Evolutionary conservation across 2,113 vertebrate species (phyloP).

Genomic region (Tapirus terrestris): DNA sequence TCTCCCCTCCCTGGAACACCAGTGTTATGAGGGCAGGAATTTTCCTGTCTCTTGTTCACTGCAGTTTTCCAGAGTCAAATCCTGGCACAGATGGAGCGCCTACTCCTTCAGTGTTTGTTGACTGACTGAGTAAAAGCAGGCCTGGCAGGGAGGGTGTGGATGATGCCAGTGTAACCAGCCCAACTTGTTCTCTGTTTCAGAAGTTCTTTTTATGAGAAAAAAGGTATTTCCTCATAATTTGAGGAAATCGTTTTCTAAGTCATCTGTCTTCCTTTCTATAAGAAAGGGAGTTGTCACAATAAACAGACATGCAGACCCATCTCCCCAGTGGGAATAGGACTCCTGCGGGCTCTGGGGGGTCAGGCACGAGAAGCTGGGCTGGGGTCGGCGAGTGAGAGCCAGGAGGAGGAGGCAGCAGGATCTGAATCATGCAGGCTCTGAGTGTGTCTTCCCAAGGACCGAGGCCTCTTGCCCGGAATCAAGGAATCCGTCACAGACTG

Average conservation of each 20-base stretch:
- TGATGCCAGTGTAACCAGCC: too few relatives aligned
- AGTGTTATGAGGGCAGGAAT: background rate
- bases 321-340: background rate
- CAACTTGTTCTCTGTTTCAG: too few relatives aligned
- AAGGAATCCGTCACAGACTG: background rate
- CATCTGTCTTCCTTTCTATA: background rate
- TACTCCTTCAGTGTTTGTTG: background rate
- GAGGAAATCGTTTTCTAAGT: background rate
- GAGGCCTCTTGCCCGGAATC: background rate
- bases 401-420: background rate
- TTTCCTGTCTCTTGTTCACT: background rate
- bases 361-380: background rate
- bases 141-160: background rate
- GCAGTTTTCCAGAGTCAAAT: background rate
- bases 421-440: rapidly evolving
- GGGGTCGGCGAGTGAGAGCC: too few relatives aligned
- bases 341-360: background rate
- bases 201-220: background rate
- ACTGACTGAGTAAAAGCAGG: background rate
- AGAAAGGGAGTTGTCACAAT: background rate
- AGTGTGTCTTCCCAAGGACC: background rate
- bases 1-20: background rate
- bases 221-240: background rate
- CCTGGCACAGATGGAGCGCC: too few relatives aligned
- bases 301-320: background rate